A percentile compares a stretch with the other conserved stretches of the same genome.
These are phyloP conservation scores for Callipepla californica DNA, from an alignment of 2,113 vertebrate species.

Conservation along the genomic window DNA sequence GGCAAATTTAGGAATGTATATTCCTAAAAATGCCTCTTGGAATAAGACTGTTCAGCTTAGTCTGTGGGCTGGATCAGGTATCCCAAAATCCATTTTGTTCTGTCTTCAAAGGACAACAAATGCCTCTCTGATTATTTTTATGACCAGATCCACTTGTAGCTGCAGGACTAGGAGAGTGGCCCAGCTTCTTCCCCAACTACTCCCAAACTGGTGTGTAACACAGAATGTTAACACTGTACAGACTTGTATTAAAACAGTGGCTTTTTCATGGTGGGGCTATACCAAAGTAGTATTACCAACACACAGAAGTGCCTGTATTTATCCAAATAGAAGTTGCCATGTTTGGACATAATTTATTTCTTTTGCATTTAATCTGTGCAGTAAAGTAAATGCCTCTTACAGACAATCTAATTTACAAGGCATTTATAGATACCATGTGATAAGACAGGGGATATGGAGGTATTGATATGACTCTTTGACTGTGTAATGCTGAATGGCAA, in stretches of 20 bases:
- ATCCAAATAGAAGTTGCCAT: neutral
- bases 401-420: neutral
- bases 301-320: neutral
- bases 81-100: neutral
- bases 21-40: neutral
- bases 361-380: neutral
- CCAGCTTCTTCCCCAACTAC: neutral
- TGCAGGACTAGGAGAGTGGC: neutral
- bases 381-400: neutral
- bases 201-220: neutral
- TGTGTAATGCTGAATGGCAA: neutral
- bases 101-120: neutral
- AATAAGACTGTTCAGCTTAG: neutral
- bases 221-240: fast-evolving
- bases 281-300: neutral
- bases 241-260: neutral
- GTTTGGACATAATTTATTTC: neutral
- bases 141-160: neutral
- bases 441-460: neutral
- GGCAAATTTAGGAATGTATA: neutral
- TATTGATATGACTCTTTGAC: neutral
- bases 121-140: neutral
- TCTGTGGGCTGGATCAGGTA: neutral
- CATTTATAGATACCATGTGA: neutral
- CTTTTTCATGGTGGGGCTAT: neutral